Conservation (phyloP, 2,113 vertebrate genomes). For the Dasypus novemcinctus region DNA sequence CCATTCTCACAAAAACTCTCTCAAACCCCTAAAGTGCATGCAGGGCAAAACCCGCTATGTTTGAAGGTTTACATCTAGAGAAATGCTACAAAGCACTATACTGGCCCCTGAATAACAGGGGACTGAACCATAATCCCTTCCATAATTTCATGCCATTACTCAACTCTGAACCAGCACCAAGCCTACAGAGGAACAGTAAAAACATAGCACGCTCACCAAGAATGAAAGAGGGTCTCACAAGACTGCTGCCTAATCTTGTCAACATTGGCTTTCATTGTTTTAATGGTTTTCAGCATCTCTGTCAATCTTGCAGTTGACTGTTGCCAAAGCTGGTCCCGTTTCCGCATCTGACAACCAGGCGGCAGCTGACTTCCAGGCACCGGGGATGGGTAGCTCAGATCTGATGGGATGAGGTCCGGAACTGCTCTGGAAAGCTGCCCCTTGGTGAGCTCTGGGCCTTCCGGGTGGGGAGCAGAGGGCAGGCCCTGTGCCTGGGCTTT, state of each 20-base stretch:
- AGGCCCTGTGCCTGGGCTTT: neutral
- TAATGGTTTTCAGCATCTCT: constrained; percentile 79
- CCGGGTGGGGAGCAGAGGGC: neutral
- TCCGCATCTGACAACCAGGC: constrained; percentile 87
- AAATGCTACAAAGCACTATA: neutral
- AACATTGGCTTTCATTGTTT: constrained; percentile 85
- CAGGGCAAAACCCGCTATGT: neutral
- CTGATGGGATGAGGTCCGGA: constrained; percentile 70
- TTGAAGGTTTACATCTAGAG: neutral
- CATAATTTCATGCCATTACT: neutral
- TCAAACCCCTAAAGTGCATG: neutral
- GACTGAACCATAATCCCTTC: neutral
- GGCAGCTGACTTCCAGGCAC: constrained; percentile 86
- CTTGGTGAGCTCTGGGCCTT: constrained; percentile 45
- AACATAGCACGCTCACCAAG: constrained; percentile 86
- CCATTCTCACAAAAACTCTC: neutral
- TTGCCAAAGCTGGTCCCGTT: constrained; percentile 87
- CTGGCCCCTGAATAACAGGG: neutral
- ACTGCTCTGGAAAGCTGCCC: neutral
- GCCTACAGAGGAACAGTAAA: neutral
- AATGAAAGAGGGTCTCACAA: constrained; percentile 85
- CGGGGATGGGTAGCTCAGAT: constrained; percentile 87
- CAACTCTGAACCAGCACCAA: neutral
- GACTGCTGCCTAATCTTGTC: constrained; percentile 83
- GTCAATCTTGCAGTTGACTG: constrained; percentile 79